Evolutionary conservation across 2,797 vertebrate genomes (phyloP), one percentile per base, ranked within the genome.

Genomic region (Gorsachius magnificus): DNA sequence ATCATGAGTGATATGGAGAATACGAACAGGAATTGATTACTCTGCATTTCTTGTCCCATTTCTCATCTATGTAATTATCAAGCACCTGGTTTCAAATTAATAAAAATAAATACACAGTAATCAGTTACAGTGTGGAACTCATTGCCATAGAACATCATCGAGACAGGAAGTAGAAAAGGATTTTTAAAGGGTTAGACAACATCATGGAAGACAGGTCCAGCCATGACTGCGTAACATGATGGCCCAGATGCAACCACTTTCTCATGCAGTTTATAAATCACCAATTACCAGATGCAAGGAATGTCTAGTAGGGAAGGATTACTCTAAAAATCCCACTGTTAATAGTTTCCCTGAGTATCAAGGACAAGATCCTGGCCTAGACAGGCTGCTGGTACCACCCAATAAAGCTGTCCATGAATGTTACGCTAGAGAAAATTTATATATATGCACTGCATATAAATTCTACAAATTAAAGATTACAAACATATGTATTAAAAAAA

Each of bases 1-100:
- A 64, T 45, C 5, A 18, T 46, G 13, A 70, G 9, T 31, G 22
- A 51, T 48, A 43, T 0, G 0, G 29, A 84, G 13, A 82, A 64
- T 33, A 6, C 0, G 2, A 68, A 41, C 5, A 91, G 28, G 87
- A 91, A 68, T 19, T 0, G 0, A 38, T 56, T 36, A 64, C 9
- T 85, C 41, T 64, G 19, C 7, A 46, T 80, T 92, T 74, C 60
- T 86, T 8, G 6, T 36, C 10, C 31, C 22, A 25, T 58, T 58
- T 58, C 22, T 60, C 48, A 28, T 46, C 24, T 38, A 28, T 36
- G 26, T 43, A 65, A 61, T 61, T 87, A 41, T 43, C 35, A 61
- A 82, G 4, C 24, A 61, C 22, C 15, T 58, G 20, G 9, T 28
- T 77, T 61, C 43, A 83, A 65, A 16, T 65, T 9, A 80, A 64